These are phyloP conservation scores for Muricea muricata DNA, from an alignment of 92 coral and sea anemone species.

Conservation along the genomic window DNA sequence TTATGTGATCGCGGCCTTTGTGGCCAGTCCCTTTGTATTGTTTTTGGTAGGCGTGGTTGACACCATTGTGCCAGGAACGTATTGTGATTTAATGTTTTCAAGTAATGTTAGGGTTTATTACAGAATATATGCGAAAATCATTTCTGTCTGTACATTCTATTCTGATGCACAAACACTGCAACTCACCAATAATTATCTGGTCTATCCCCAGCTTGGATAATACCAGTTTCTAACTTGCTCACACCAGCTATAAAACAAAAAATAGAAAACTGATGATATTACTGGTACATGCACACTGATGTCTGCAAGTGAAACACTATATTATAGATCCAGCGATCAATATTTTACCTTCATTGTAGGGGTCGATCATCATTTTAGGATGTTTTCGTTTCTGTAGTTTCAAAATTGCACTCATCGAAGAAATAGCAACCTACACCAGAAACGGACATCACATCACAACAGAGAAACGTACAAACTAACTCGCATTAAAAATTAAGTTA, in stretches of 20 bases:
- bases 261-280: neutral
- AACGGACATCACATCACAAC: neutral
- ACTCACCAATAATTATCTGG: conserved; percentile 91
- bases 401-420: conserved; percentile 85
- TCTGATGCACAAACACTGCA: no score
- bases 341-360: conserved; percentile 76
- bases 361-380: conserved; percentile 76
- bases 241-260: conserved; percentile 65
- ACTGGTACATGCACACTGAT: neutral
- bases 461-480: neutral
- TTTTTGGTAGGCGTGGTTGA: no score
- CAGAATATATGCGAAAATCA: no score
- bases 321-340: no score
- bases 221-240: conserved; percentile 69
- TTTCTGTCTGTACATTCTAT: no score
- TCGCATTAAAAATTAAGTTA: no score
- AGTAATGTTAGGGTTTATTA: no score
- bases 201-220: conserved; percentile 86
- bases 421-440: conserved; percentile 82
- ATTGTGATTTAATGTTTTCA: no score
- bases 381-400: conserved; percentile 90
- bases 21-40: no score
- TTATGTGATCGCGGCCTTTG: no score
- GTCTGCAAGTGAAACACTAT: neutral
- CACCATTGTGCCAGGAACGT: no score